Evolutionary conservation across 2,113 vertebrate genomes (phyloP), one percentile per base, ranked within the genome.

Genomic region (Rhynchopsitta pachyrhyncha): DNA sequence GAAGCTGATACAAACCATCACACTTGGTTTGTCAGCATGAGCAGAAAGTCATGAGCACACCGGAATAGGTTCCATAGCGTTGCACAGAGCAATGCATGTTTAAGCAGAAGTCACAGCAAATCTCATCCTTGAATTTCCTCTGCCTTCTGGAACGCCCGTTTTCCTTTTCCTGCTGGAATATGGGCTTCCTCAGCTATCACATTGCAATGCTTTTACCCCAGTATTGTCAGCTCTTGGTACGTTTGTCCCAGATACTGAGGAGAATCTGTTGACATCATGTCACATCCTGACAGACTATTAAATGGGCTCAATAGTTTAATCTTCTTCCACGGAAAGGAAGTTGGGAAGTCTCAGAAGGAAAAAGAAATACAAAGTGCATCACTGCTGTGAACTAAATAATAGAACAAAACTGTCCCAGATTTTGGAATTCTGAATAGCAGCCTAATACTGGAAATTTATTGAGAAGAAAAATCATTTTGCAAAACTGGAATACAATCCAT

Each of bases 401-500:
- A 39, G 86, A 52, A 33, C 49, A 50, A 62, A 63, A 42, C 22
- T 2, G 0, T 31, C 70, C 63, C 87, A 25, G 87, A 24, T 53
- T 13, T 31, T 46, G 53, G 70, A 62, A 82, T 76, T 68, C 46
- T 68, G 78, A 62, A 82, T 35, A 60, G 33, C 52, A 24, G 62
- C 70, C 63, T 13, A 55, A 52, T 17, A 11, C 11, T 10, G 52
- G 44, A 17, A 6, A 37, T 89, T 89, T 46, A 46, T 9, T 13
- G 92, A 95, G 94, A 91, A 96, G 53, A 94, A 93, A 94, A 94
- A 78, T 82, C 23, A 41, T 20, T 89, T 73, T 57, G 86, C 52
- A 93, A 90, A 95, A 95, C 23, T 62, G 91, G 96, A 84, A 84
- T 92, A 91, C 86, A 97, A 96, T 50, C 84, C 93, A 94, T 97